Evolutionary conservation across 30 jellyfish, hydroid and myxozoan species (phyloP), one percentile per base, ranked within the genome.

Genomic region (Sanderia malayensis): DNA sequence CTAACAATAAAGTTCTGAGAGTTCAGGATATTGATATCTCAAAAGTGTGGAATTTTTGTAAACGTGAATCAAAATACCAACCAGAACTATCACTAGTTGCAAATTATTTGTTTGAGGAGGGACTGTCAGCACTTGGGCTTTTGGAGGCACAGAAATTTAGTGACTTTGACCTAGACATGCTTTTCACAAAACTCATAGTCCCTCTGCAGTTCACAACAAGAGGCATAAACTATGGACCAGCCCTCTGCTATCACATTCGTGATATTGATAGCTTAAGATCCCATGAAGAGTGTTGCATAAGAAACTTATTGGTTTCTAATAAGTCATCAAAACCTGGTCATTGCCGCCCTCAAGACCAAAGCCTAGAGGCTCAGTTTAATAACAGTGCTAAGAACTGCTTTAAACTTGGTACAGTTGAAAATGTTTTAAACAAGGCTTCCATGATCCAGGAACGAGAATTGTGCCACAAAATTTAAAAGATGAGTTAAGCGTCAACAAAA

Each of bases 301-400:
- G 68, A n/a, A 57, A 8, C n/a, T 20, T 9, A 19, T 57, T 8
- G 31, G 31, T 57, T 57, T 57, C 68, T 4, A 57, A 57, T 57
- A n/a, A 57, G 9, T 57, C 68, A 24, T n/a, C 27, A 4, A 19
- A 57, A 24, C 68, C 68, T 57, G 68, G 68, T 6, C 68, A 57
- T 57, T 57, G 68, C 31, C 8, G 74, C 15, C 74, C 52, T 4
- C 74, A 61, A 20, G 74, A 61, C 29, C 74, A 61, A 21, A 61
- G 21, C n/a, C 68, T 57, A 20, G 68, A 24, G 22, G 31, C 68
- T 20, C n/a, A 4, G 31, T n/a, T 57, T 57, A 57, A 57, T 19
- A 57, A 57, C 21, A 61, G 29, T 61, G 74, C 74, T 9, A 28
- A 23, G 58, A 61, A 61, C 22, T 20, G 58, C 21, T 57, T 57